Evolutionary conservation across 2,797 vertebrate species (phyloP), one percentile per base, ranked within the genome.

Genomic region (Silurus aristotelis): DNA sequence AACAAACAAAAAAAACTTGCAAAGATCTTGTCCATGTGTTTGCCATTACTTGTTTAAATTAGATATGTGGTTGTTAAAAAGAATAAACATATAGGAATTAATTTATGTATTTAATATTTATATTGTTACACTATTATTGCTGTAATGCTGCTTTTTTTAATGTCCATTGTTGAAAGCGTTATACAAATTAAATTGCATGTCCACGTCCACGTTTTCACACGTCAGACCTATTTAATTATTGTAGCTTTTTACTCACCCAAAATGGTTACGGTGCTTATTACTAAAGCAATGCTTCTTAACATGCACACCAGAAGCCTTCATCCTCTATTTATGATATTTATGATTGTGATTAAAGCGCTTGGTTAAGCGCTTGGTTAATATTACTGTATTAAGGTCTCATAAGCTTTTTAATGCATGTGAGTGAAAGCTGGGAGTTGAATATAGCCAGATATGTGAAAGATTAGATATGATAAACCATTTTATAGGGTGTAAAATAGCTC

Each of bases 401-500:
- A 72, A 72, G 46, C 46, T 72, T 48, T 48, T 72, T 72, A 72
- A 72, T 72, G 38, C 38, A 48, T 13, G 43, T 13, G 70, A 48
- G 10, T n/a, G 43, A 72, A 48, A n/a, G 70, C 43, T n/a, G 10
- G 9, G 9, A n/a, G 43, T 72, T n/a, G 70, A 48, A n/a, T 38
- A 48, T 48, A 72, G 70, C 43, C 70, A 72, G 43, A 48, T 48
- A 71, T 72, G 43, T 48, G 20, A 48, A 9, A 48, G 22, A 38
- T 72, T 10, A 46, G 70, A 72, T 38, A 48, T 22, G 70, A 72
- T 72, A 48, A 72, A 72, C 20, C 43, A n/a, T 72, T 72, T 46
- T 72, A 72, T 72, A 72, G 38, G 70, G 43, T 13, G 70, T 48
- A 72, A 72, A 72, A 72, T 72, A 72, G 20, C 43, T 72, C 20